Base-by-base conservation (phyloP, 1,140 invertebrate genomes). In the Drosophila tristis region DNA sequence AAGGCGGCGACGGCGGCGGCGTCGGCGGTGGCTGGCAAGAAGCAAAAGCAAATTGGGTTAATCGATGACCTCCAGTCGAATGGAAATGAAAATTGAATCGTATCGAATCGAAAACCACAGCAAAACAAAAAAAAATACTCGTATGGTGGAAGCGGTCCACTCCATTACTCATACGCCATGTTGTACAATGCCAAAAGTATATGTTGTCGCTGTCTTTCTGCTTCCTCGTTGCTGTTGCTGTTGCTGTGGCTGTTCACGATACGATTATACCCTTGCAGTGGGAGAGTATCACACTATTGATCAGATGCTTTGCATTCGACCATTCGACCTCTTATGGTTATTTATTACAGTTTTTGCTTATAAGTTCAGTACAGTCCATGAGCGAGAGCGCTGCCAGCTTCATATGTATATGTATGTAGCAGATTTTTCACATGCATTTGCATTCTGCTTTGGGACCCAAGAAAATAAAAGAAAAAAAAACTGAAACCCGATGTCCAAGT, bases 151-250 rank as follows among this genome's bases (percentile, higher is more conserved):
- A 55, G 8, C 51, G 31, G 54, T 59, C 11, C 61, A 39, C 61
- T 59, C 11, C 61, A 75, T 75, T 75, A 75, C 61, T 75, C 72
- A 75, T 75, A 59, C 72, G 72, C 71, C 71, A 35, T 66, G 61
- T 75, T 5, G 3, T 31, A 43, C 23, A 5, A 23, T 11, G 15
- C 15, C 43, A 16, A 47, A 44, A 39, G 35, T 39, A 39, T 9
- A 65, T 59, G 71, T 51, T 29, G 50, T 8, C 5, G 42, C 13
- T 64, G 51, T 64, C 59, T 54, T 72, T 25, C 26, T 54, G 45
- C 56, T 48, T 51, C 15, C 57, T 59, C 53, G 54, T 44, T 71
- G 51, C 35, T 54, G 11, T 50, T 29, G 20, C 45, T 7, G 54
- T 44, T 71, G 51, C 35, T 54, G 11, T 50, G 15, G 20, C 45